phyloP scores from a whole-genome alignment of 2,113 vertebrate species.

The Enhydra lutris region DNA sequence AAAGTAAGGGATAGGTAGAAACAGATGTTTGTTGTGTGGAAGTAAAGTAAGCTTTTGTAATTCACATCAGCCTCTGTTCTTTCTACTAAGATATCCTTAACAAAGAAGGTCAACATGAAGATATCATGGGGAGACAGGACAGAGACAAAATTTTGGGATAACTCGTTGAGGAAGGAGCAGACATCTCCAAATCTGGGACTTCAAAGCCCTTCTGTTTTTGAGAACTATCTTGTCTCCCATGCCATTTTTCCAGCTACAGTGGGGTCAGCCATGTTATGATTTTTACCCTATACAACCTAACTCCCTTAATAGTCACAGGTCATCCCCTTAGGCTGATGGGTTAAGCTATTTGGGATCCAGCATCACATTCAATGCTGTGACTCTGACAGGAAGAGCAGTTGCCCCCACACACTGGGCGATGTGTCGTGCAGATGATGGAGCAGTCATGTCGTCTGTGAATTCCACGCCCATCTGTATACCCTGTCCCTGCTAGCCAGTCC shows the following conservation, averaged over 20 bases:
- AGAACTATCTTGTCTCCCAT: background rate
- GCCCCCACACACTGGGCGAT: conserved; percentile 88
- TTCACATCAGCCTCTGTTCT: background rate
- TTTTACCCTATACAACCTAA: background rate
- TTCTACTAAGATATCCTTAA: background rate
- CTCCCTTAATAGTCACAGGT: background rate
- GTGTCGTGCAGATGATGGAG: conserved; percentile 91
- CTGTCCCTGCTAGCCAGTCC: conserved; percentile 91
- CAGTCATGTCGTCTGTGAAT: conserved; percentile 92
- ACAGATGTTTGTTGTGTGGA: background rate
- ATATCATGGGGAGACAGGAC: background rate
- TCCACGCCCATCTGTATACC: conserved; percentile 91
- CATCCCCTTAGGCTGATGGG: background rate
- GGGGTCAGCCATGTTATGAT: background rate
- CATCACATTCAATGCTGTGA: conserved; percentile 77
- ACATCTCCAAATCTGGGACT: background rate
- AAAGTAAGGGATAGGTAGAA: background rate
- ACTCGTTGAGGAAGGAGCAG: background rate
- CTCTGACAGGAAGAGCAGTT: conserved; percentile 88
- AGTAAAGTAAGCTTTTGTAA: background rate
- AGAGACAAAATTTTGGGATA: background rate
- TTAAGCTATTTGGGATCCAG: background rate
- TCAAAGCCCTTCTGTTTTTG: background rate
- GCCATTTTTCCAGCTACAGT: background rate
- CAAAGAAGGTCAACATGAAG: background rate